phyloP scores from a whole-genome alignment of 2,797 vertebrate species.

The Thalassophryne amazonica region DNA sequence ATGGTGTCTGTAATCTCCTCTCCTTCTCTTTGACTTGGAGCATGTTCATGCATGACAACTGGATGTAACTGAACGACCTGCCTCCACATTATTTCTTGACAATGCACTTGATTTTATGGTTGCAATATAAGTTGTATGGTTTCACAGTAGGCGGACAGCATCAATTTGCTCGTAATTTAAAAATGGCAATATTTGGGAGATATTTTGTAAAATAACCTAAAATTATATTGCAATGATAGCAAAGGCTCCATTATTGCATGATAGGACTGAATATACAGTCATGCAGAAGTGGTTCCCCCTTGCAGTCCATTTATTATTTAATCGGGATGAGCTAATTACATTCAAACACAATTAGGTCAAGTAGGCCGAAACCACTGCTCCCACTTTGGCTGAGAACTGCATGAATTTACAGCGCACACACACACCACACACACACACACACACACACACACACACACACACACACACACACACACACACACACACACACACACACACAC shows the following conservation, averaged over 20 bases:
- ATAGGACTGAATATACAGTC: constrained; percentile 67
- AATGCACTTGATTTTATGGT: constrained; percentile 72
- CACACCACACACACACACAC: too few species aligned
- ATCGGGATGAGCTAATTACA: constrained; percentile 55
- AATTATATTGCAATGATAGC: constrained; percentile 76
- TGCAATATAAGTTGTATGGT: constrained; percentile 77
- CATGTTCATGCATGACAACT: constrained; percentile 82
- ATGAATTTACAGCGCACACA: constrained; percentile 72
- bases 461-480: too few species aligned
- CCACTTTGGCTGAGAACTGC: constrained; percentile 73
- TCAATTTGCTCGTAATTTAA: constrained; percentile 47
- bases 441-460: too few species aligned
- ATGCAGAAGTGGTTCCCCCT: constrained; percentile 66
- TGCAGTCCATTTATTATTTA: constrained; percentile 64
- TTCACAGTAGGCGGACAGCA: constrained; percentile 63
- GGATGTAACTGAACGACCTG: constrained; percentile 65
- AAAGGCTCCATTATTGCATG: constrained; percentile 75
- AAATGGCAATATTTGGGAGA: constrained; percentile 68
- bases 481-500: too few species aligned
- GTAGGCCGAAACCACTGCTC: constrained; percentile 66
- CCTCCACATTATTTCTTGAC: constrained; percentile 58
- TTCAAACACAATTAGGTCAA: constrained; percentile 64
- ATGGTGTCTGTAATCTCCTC: constrained; percentile 73
- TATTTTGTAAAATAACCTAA: constrained; percentile 53
- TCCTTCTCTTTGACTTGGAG: constrained; percentile 81